These are phyloP conservation scores for Lepidocolaptes lacrymiger DNA, from an alignment of 2,797 vertebrate species.

Conservation along the genomic window DNA sequence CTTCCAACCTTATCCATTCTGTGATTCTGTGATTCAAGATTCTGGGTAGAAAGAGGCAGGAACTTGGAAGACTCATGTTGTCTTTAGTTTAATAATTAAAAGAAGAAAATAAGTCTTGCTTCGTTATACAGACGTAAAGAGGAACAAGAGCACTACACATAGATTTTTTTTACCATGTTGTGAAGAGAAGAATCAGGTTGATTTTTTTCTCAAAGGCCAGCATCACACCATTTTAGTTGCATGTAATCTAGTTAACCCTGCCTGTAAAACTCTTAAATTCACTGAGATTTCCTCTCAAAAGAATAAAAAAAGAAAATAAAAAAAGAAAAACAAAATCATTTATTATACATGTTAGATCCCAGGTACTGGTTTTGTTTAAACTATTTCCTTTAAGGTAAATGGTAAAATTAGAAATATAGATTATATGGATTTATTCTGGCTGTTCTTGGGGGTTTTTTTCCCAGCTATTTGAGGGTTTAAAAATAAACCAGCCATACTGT, in stretches of 20 bases:
- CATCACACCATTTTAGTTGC: background rate
- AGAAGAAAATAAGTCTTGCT: background rate
- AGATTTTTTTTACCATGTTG: background rate
- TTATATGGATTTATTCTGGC: background rate
- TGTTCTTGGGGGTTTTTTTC: background rate
- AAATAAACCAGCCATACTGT: background rate
- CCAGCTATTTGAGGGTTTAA: background rate
- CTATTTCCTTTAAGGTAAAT: background rate
- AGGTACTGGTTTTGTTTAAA: background rate
- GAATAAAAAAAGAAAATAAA: background rate
- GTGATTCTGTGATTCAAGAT: background rate
- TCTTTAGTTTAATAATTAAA: background rate
- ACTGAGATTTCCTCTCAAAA: background rate
- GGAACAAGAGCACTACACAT: background rate
- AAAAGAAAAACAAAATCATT: background rate
- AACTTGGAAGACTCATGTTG: background rate
- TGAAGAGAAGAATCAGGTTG: background rate
- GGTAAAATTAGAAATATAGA: background rate
- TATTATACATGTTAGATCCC: rapidly evolving
- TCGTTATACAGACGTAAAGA: background rate
- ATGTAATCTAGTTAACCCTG: background rate
- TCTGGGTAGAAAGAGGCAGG: background rate
- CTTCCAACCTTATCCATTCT: background rate
- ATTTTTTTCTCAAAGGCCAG: background rate
- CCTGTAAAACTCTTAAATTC: background rate